A percentile compares a stretch with the other conserved stretches of the same genome.
Conservation (phyloP, 2,797 vertebrate genomes). For the Gadopsis bispinosus region DNA sequence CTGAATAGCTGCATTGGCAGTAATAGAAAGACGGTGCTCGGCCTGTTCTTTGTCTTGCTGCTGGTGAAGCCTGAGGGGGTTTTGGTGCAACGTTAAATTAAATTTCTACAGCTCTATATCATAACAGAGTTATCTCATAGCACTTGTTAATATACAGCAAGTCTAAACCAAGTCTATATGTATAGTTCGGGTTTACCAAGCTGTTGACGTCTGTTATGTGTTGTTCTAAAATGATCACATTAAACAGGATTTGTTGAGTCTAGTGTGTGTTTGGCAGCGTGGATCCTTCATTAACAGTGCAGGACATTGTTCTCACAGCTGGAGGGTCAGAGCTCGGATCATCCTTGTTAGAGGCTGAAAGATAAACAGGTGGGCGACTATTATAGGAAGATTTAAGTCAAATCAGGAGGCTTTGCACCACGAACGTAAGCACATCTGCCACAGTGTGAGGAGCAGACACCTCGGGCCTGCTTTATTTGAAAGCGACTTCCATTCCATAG, state of each 20-base stretch:
- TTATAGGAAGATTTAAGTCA: not conserved
- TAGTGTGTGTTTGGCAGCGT: not conserved
- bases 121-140: too few relatives aligned
- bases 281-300: not conserved
- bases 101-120: too few relatives aligned
- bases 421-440: conserved; percentile 12
- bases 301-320: not conserved
- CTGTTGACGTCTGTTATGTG: not conserved
- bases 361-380: not conserved
- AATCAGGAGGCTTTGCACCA: conserved; percentile 4
- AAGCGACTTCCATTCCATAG: conserved; percentile 46
- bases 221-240: not conserved
- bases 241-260: not conserved
- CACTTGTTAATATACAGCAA: too few relatives aligned
- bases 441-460: conserved; percentile 22
- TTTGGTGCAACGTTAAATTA: too few relatives aligned
- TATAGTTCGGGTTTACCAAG: not conserved
- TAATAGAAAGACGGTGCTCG: not conserved
- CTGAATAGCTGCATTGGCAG: not conserved
- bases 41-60: not conserved
- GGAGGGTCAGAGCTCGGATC: not conserved
- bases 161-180: too few relatives aligned
- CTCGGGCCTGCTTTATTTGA: conserved; percentile 45
- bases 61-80: not conserved
- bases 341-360: not conserved